Conservation (phyloP, 2,888 invertebrate genomes). For the Aproaerema taeniolella region DNA sequence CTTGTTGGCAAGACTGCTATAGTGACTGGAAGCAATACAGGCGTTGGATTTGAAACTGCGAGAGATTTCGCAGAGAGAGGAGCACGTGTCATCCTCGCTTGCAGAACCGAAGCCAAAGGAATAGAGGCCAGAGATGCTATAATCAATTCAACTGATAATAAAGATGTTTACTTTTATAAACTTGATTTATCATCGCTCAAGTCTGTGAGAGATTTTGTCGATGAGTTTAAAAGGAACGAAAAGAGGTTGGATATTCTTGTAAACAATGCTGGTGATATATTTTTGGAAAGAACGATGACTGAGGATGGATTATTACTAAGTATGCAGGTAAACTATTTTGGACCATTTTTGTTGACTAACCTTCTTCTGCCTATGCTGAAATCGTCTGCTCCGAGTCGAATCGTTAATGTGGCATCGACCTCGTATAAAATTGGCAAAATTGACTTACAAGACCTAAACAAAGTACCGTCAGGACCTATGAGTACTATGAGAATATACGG, state of each 20-base stretch:
- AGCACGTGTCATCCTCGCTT: conserved; percentile 86
- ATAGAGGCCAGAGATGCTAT: conserved; percentile 54
- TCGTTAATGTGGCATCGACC: conserved; percentile 71
- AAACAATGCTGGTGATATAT: conserved; percentile 73
- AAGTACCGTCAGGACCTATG: background rate
- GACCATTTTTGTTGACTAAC: conserved; percentile 80
- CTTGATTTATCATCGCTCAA: conserved; percentile 62
- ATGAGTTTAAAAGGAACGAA: conserved; percentile 60
- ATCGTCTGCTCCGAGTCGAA: conserved; percentile 36
- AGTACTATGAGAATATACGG: conserved; percentile 15
- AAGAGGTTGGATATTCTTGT: conserved; percentile 70
- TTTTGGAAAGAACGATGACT: conserved; percentile 48
- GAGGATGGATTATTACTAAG: conserved; percentile 76
- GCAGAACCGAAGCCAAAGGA: conserved; percentile 82
- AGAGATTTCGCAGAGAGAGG: conserved; percentile 81
- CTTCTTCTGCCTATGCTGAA: conserved; percentile 64
- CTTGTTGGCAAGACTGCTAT: conserved; percentile 84
- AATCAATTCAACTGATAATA: conserved; percentile 22
- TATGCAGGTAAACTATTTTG: conserved; percentile 76
- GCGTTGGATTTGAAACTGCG: conserved; percentile 85
- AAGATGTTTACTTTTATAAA: conserved; percentile 37
- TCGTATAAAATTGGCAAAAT: conserved; percentile 41
- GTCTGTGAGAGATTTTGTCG: conserved; percentile 75
- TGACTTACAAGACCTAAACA: conserved; percentile 19
- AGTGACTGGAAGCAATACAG: conserved; percentile 88